Conservation (phyloP, 1,140 invertebrate species). For the Tribolium castaneum region DNA sequence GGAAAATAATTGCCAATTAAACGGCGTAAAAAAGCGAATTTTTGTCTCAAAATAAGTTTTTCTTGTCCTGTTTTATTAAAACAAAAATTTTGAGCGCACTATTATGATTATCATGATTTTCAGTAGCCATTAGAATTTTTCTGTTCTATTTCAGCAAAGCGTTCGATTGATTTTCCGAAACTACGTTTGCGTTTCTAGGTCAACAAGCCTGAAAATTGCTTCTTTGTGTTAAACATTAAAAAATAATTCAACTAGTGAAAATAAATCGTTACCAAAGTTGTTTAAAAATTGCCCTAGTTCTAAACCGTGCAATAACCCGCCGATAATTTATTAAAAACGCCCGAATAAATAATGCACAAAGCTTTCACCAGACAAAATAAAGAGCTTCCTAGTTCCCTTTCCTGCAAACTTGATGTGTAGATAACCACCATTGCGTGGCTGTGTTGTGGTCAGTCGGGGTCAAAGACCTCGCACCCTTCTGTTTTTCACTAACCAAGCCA, state of each 20-base stretch:
- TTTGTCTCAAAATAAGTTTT: too few species aligned
- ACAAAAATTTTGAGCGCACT: too few species aligned
- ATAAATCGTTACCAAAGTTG: background rate
- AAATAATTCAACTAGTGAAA: background rate
- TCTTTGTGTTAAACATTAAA: background rate
- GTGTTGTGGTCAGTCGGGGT: slow-evolving; percentile 23
- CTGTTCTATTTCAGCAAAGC: too few species aligned
- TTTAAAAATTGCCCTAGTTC: background rate
- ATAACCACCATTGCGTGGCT: slow-evolving; percentile 25
- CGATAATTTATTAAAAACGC: slow-evolving; percentile 4
- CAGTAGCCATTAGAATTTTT: too few species aligned
- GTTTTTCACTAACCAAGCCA: background rate
- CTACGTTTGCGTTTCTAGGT: background rate
- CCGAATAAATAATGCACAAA: background rate
- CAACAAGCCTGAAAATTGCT: background rate
- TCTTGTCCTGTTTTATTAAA: too few species aligned
- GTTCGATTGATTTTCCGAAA: background rate
- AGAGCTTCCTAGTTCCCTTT: background rate
- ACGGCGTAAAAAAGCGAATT: too few species aligned
- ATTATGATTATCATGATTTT: too few species aligned
- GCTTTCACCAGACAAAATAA: background rate
- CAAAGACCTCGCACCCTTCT: background rate
- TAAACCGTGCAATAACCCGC: background rate
- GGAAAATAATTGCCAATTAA: too few species aligned
- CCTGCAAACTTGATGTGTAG: background rate